phyloP scores from a whole-genome alignment of 2,797 vertebrate genomes.

The Danio albolineatus region DNA sequence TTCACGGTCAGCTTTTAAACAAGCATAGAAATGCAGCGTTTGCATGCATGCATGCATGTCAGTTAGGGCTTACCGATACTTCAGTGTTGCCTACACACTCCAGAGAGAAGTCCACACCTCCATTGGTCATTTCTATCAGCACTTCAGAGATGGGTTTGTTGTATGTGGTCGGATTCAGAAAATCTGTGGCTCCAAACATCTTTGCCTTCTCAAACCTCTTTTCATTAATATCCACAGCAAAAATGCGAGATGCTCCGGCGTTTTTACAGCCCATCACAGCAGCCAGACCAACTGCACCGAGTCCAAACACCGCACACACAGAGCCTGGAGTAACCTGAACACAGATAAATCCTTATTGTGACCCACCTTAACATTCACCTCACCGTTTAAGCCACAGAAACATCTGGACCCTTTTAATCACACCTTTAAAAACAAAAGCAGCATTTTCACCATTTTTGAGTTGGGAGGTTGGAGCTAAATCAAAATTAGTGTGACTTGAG shows the following conservation, averaged over 20 bases:
- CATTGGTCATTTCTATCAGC: constrained; percentile 86
- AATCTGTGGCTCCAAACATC: constrained; percentile 91
- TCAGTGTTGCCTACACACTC: constrained; percentile 91
- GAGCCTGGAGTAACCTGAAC: constrained; percentile 90
- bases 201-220: constrained; percentile 88
- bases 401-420: too few relatives aligned
- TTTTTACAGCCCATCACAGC: constrained; percentile 93
- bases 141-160: constrained; percentile 86
- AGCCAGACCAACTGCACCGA: constrained; percentile 93
- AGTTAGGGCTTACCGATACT: constrained; percentile 87
- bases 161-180: constrained; percentile 89
- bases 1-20: not conserved
- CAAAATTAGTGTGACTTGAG: too few relatives aligned
- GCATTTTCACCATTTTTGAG: too few relatives aligned
- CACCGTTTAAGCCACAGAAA: too few relatives aligned
- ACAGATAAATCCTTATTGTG: constrained; percentile 4
- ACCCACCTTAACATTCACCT: not conserved
- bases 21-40: not conserved
- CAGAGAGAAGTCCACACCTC: constrained; percentile 93
- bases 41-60: not conserved
- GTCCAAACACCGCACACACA: constrained; percentile 91
- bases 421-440: too few relatives aligned
- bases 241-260: constrained; percentile 90
- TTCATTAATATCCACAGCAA: constrained; percentile 90
- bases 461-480: too few relatives aligned